Evolutionary conservation across 2,113 vertebrate genomes (phyloP).

Genomic region (Podarcis cretensis): DNA sequence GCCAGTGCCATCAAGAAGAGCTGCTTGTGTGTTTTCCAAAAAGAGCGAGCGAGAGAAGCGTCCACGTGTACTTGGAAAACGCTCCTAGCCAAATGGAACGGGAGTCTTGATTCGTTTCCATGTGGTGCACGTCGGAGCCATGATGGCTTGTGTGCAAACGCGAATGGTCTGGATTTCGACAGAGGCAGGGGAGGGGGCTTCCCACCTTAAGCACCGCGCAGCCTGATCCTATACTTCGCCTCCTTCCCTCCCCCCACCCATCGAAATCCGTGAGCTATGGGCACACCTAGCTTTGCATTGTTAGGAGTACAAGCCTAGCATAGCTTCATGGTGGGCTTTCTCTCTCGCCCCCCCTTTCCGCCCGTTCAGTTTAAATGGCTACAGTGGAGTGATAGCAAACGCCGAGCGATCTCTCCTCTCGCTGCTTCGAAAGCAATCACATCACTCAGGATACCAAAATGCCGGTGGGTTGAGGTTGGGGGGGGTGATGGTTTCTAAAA

Average conservation of each 20-base stretch:
- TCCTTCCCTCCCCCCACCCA: neutral
- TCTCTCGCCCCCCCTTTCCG: neutral
- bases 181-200: neutral
- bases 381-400: slow-evolving; percentile 3
- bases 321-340: neutral
- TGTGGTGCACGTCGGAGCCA: slow-evolving; percentile 19
- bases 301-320: neutral
- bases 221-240: neutral
- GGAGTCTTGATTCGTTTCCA: slow-evolving; percentile 34
- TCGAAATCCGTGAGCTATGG: neutral
- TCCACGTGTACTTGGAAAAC: slow-evolving; percentile 53
- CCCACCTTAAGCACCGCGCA: neutral
- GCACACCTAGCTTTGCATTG: neutral
- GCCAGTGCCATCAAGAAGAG: slow-evolving; percentile 21
- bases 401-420: neutral
- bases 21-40: neutral
- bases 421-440: slow-evolving; percentile 42
- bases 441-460: too few relatives aligned
- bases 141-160: slow-evolving; percentile 15
- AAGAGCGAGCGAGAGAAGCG: neutral
- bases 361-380: neutral
- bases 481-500: too few relatives aligned
- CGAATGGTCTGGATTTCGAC: neutral
- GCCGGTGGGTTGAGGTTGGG: too few relatives aligned
- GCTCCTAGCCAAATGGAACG: slow-evolving; percentile 37